Conservation (phyloP, 2,888 invertebrate genomes). For the Dexiosoma caninum region DNA sequence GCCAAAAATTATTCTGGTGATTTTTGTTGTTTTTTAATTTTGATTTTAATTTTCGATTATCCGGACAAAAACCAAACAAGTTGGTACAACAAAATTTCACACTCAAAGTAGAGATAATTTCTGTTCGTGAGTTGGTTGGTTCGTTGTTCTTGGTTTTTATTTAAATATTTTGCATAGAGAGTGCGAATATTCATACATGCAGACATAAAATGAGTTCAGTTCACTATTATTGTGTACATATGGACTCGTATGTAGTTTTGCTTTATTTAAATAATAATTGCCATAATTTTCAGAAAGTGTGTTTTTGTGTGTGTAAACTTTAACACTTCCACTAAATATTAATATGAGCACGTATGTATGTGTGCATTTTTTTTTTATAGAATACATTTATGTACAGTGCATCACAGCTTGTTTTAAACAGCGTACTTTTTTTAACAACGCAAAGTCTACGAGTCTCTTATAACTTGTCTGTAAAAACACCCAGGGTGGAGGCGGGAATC, state of each 20-base stretch:
- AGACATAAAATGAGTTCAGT: conserved; percentile 4
- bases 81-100: neutral
- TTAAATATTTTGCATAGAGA: neutral
- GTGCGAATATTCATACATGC: too few relatives aligned
- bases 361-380: neutral
- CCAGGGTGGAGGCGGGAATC: too few relatives aligned
- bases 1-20: neutral
- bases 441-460: too few relatives aligned
- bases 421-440: too few relatives aligned
- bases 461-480: too few relatives aligned
- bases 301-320: neutral
- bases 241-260: neutral
- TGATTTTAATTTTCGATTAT: conserved; percentile 55
- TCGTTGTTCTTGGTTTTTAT: neutral
- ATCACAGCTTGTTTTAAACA: neutral
- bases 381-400: neutral
- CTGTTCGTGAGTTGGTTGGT: neutral
- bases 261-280: conserved; percentile 31
- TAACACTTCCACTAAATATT: neutral
- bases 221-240: conserved; percentile 2
- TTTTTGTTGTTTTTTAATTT: conserved; percentile 24
- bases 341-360: neutral
- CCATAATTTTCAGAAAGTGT: neutral
- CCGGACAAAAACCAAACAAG: conserved; percentile 10
- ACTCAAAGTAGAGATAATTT: neutral